Evolutionary conservation across 2,113 vertebrate species (phyloP).

Genomic region (Lycocorax pyrrhopterus): DNA sequence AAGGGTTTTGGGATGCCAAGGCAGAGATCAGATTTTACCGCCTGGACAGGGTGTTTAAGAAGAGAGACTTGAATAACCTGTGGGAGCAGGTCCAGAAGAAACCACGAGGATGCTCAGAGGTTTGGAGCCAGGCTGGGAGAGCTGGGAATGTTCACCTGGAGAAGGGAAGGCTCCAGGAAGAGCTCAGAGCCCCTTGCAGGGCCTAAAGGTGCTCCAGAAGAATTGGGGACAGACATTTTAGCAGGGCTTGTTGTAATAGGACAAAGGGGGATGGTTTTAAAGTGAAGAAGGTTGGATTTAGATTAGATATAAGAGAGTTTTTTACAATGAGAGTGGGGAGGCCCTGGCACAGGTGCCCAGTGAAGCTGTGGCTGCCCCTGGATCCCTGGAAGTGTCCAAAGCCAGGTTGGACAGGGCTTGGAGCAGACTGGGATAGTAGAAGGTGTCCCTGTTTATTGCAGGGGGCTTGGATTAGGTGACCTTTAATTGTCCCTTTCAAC

Average conservation of each 20-base stretch:
- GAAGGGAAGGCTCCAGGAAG: neutral
- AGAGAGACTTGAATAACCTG: too few species aligned
- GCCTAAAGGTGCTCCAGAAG: neutral
- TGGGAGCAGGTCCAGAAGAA: too few species aligned
- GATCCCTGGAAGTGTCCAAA: neutral
- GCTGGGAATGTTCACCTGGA: too few species aligned
- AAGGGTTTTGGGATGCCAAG: neutral
- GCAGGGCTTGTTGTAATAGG: neutral
- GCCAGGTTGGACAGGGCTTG: neutral
- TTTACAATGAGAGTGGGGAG: rapidly evolving
- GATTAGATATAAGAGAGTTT: neutral
- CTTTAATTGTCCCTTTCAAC: neutral
- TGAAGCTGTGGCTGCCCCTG: neutral
- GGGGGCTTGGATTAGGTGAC: neutral
- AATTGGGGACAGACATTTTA: neutral
- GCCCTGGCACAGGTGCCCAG: neutral
- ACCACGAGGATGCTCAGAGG: too few species aligned
- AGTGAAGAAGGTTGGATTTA: neutral
- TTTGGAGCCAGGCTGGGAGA: too few species aligned
- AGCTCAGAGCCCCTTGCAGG: neutral
- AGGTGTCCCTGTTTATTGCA: neutral
- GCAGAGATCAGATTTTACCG: neutral
- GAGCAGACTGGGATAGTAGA: neutral
- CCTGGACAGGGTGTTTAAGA: too few species aligned
- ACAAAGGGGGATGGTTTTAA: neutral